phyloP scores from a whole-genome alignment of 2,113 vertebrate genomes.

The Tetraodon nigroviridis region DNA sequence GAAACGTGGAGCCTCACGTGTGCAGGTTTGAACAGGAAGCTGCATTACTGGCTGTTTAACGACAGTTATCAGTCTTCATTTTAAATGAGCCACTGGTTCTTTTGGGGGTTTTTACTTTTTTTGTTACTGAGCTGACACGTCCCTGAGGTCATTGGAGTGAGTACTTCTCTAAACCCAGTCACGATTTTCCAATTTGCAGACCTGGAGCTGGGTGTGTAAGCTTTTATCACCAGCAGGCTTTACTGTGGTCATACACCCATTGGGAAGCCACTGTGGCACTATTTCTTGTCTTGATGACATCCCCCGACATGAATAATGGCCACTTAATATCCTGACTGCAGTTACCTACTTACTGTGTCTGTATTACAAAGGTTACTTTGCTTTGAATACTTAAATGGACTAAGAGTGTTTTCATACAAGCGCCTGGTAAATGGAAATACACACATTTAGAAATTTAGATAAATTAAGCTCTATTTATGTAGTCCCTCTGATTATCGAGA shows the following conservation, averaged over 20 bases:
- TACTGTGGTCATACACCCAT: neutral
- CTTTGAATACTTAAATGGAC: too few species aligned
- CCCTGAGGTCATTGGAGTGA: neutral
- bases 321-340: neutral
- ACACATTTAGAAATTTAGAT: too few species aligned
- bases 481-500: too few species aligned
- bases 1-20: too few species aligned
- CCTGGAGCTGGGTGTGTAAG: neutral
- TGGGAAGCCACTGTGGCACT: neutral
- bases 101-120: too few species aligned
- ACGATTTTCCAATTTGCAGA: slow-evolving; percentile 14
- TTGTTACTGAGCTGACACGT: neutral
- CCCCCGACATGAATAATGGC: neutral
- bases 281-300: neutral
- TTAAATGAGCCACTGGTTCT: neutral
- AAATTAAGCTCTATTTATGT: too few species aligned
- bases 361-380: too few species aligned
- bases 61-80: neutral
- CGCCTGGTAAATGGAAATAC: too few species aligned
- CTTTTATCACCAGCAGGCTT: slow-evolving; percentile 11
- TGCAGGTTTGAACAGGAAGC: neutral
- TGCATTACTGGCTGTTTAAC: slow-evolving; percentile 5
- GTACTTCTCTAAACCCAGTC: slow-evolving; percentile 9
- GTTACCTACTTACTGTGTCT: neutral
- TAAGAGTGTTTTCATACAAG: too few species aligned